Evolutionary conservation across 2,888 invertebrate genomes (phyloP), one percentile per base, ranked within the genome.

Genomic region (Phaedon cochleariae): DNA sequence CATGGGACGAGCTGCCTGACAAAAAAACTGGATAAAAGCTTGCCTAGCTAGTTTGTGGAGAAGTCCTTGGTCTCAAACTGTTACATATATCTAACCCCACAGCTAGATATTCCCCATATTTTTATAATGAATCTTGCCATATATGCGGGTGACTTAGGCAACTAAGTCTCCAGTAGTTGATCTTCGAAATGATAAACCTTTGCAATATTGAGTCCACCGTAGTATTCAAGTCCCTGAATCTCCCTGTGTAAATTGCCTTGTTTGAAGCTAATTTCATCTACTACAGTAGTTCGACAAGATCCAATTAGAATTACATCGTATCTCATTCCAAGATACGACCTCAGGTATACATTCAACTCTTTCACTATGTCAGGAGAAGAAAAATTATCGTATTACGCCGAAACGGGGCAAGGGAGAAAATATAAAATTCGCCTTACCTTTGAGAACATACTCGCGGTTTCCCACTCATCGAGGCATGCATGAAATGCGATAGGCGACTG

Each of bases 401-500:
- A 17, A 37, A 41, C 51, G 15, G 4, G 15, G 41, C 3, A 41
- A 6, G 41, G 6, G 15, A 41, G 41, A 15, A 41, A 15, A 41
- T 41, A 41, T 41, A 59, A 59, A 59, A 59, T 29, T 34, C 6
- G 51, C 31, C 21, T 34, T 59, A 51, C 51, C 59, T 59, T 22
- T 51, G 51, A 51, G 22, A 52, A 51, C 37, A 34, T 17, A 51
- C 21, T 51, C 46, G 48, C 49, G 57, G 57, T 63, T 63, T 58
- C 58, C 31, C 49, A 37, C 34, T 10, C 58, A 51, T 48, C 22
- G 17, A 58, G 58, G 37, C 63, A 58, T 63, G 58, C 26, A 58
- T 58, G 63, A 63, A 63, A 63, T 63, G 58, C 37, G 63, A 58
- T 58, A 57, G 49, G 51, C 58, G 48, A 15, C 49, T 48, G 63